These are phyloP conservation scores for Eristalis intricaria DNA, from an alignment of 2,888 invertebrate genomes.

Conservation along the genomic window DNA sequence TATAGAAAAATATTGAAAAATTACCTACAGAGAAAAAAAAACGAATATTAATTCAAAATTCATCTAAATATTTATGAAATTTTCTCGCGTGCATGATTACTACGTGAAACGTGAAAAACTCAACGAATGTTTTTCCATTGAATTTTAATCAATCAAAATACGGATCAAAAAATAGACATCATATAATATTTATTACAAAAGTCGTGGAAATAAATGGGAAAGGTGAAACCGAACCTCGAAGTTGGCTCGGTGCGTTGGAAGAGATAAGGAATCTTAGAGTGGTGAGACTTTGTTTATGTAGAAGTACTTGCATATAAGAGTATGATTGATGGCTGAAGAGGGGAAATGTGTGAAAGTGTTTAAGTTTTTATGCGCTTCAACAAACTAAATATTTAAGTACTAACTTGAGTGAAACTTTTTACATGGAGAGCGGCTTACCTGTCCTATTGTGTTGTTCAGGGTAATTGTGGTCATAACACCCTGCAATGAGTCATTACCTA, in stretches of 20 bases:
- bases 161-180: neutral
- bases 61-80: neutral
- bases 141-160: conserved; percentile 1
- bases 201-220: neutral
- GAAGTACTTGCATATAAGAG: too few relatives aligned
- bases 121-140: neutral
- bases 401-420: too few relatives aligned
- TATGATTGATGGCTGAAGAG: too few relatives aligned
- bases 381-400: too few relatives aligned
- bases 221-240: neutral
- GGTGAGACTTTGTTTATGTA: too few relatives aligned
- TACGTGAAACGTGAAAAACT: neutral
- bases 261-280: too few relatives aligned
- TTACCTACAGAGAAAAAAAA: neutral
- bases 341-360: too few relatives aligned
- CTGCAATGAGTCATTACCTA: too few relatives aligned
- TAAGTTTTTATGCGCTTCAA: too few relatives aligned
- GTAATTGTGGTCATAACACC: too few relatives aligned
- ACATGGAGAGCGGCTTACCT: too few relatives aligned
- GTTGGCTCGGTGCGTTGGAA: neutral
- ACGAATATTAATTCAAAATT: neutral
- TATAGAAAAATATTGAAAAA: neutral
- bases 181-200: neutral
- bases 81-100: neutral
- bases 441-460: too few relatives aligned